phyloP scores from a whole-genome alignment of 2,797 vertebrate species.

The Todus mexicanus region DNA sequence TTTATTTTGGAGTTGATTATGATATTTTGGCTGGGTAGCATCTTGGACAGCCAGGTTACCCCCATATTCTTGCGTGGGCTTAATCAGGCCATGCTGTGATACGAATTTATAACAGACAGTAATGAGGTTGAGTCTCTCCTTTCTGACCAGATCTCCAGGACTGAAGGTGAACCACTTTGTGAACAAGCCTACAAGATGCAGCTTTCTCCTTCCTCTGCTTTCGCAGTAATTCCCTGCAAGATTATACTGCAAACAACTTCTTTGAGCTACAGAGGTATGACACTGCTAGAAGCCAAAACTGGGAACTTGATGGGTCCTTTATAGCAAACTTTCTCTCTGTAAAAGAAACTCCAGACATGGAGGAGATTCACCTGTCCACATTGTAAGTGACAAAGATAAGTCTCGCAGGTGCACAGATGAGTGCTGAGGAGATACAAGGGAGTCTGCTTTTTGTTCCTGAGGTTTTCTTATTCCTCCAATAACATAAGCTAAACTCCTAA shows the following conservation, averaged over 20 bases:
- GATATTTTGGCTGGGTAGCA: background rate
- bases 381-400: background rate
- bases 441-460: background rate
- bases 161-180: background rate
- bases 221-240: background rate
- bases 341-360: background rate
- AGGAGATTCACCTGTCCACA: background rate
- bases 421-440: background rate
- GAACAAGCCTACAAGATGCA: background rate
- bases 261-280: background rate
- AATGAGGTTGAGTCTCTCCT: background rate
- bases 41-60: background rate
- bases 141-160: background rate
- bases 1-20: background rate
- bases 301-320: background rate
- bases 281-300: background rate
- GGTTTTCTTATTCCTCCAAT: background rate
- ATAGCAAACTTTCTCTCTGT: background rate
- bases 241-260: background rate
- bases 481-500: background rate
- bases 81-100: background rate
- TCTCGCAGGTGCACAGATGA: background rate
- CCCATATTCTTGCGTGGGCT: background rate
- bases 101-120: background rate
- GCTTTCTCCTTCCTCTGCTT: background rate